Conservation (phyloP, 2,888 invertebrate genomes). For the Melolontha melolontha region DNA sequence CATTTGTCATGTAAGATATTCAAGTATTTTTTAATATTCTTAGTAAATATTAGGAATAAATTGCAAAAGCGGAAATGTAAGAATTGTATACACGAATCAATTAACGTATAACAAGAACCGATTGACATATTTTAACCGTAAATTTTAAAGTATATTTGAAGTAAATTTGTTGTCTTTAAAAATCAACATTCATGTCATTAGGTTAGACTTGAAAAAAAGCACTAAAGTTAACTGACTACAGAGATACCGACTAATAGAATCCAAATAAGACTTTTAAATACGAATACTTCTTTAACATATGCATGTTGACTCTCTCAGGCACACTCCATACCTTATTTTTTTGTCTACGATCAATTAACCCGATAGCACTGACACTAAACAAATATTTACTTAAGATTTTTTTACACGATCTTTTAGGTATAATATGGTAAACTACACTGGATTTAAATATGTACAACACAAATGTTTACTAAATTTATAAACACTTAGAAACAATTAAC, state of each 20-base stretch:
- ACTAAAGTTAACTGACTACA: too few relatives aligned
- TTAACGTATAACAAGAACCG: too few relatives aligned
- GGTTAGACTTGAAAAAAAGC: too few relatives aligned
- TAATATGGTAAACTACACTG: conserved; percentile 21
- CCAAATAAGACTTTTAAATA: too few relatives aligned
- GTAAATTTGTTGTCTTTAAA: too few relatives aligned
- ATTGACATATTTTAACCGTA: too few relatives aligned
- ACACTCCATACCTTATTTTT: not conserved
- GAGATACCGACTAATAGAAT: too few relatives aligned
- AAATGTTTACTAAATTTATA: conserved; percentile 17
- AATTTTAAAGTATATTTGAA: too few relatives aligned
- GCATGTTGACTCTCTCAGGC: not conserved
- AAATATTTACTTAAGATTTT: conserved; percentile 26
- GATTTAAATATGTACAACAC: conserved; percentile 14
- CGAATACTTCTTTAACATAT: too few relatives aligned
- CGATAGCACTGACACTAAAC: conserved; percentile 1
- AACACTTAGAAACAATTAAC: not conserved
- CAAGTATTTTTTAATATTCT: too few relatives aligned
- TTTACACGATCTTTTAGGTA: conserved; percentile 26
- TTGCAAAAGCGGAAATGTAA: not conserved
- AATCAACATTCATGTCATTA: too few relatives aligned
- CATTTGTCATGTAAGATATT: too few relatives aligned
- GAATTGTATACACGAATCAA: not conserved
- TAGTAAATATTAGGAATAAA: not conserved
- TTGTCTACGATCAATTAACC: conserved; percentile 13